Evolutionary conservation across 1,140 invertebrate species (phyloP), one percentile per base, ranked within the genome.

Genomic region (Heliconius nattereri): DNA sequence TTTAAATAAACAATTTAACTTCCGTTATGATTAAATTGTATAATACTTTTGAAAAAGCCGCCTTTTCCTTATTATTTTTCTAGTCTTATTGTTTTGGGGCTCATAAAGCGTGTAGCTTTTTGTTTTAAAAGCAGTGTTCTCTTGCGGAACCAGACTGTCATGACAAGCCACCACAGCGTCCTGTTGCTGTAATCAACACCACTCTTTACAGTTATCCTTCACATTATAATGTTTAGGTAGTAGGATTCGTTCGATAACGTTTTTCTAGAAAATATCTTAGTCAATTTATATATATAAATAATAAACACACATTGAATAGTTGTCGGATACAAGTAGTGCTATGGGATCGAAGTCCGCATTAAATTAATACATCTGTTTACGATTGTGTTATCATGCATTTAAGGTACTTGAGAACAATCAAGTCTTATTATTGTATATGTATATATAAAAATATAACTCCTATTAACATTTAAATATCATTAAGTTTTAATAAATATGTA

Each of bases 161-260:
- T 85, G 83, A 87, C 73, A 71, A 86, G 84, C 86, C 82, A 81
- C 78, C 73, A 78, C 78, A 60, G 81, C 79, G 83, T 84, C 84
- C 87, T 85, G 86, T 85, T 83, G 57, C 80, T 88, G 91, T 89
- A 93, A 93, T 90, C 82, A 76, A 93, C 84, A 93, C 90, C 88
- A 71, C 85, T 81, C 45, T 60, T 84, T 85, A 84, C 79, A 80
- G 80, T 81, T 80, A 81, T 72, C 35, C 35, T 70, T 70, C 37
- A 78, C 19, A 40, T 73, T 78, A 40, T 26, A 26, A 66, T 23
- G 9, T 66, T 29, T 66, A 66, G 11, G 60, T 66, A 66, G 23
- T 66, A 16, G 13, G 26, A 57, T 57, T n/a, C 20, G 20, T 57
- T n/a, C 20, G 20, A n/a, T 23, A 23, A 3, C 2, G 19, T 57